Percentiles rank a stretch among this genome's conserved stretches.
phyloP scores from a whole-genome alignment of 2,113 vertebrate genomes.

The Copsychus sechellarum region DNA sequence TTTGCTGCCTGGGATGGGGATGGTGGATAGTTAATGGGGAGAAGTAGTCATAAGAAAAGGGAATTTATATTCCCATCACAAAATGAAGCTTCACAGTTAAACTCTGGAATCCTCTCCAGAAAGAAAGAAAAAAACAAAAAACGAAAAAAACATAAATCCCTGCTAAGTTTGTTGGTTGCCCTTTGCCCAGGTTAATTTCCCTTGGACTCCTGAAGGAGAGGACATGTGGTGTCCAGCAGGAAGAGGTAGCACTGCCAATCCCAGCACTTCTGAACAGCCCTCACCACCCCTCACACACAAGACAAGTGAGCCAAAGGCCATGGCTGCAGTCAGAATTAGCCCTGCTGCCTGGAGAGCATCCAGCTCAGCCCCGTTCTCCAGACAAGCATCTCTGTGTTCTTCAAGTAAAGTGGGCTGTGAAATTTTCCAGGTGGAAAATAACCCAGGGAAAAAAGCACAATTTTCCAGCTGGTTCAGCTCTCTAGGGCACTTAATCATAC shows the following conservation, averaged over 20 bases:
- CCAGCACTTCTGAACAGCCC: not conserved
- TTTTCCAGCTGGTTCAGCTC: not conserved
- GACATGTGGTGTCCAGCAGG: not conserved
- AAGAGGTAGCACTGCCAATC: not conserved
- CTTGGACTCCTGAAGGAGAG: not conserved
- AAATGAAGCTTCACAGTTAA: not conserved
- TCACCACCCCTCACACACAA: not conserved
- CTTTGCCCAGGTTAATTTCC: not conserved
- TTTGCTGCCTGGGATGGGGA: rapidly evolving
- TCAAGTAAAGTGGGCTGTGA: not conserved
- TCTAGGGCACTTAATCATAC: not conserved
- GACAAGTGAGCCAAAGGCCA: not conserved
- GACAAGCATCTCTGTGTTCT: not conserved
- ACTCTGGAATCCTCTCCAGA: not conserved
- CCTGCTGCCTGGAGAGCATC: not conserved
- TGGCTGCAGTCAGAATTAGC: not conserved
- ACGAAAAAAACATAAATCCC: not conserved
- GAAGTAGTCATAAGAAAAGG: not conserved
- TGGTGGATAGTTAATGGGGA: not conserved
- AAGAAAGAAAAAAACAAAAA: not conserved
- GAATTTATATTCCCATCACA: not conserved
- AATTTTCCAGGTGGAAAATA: not conserved
- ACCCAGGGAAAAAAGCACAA: not conserved
- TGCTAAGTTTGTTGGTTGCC: not conserved
- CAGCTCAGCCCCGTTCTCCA: not conserved